Evolutionary conservation across 2,888 invertebrate species (phyloP).

Genomic region (Ctenicera cuprea): DNA sequence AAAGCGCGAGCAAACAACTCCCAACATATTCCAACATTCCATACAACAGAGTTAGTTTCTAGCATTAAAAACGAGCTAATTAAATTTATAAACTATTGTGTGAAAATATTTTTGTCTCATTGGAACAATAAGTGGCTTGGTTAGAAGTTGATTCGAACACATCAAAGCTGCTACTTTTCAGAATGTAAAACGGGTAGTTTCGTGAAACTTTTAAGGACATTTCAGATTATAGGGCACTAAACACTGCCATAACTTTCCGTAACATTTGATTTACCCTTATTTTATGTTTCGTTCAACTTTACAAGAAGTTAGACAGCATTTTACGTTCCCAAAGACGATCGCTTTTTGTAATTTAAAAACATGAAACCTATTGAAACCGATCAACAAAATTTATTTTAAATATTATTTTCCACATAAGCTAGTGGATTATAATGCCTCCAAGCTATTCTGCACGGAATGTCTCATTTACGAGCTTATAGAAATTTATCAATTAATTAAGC

Average conservation of each 20-base stretch:
- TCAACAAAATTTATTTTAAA: not conserved
- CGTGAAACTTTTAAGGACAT: slow-evolving; percentile 10
- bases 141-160: not conserved
- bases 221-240: slow-evolving; percentile 15
- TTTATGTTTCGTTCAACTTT: slow-evolving; percentile 9
- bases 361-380: not conserved
- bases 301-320: not conserved
- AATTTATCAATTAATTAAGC: slow-evolving; percentile 31
- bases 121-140: not conserved
- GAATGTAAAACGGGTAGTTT: slow-evolving; percentile 4
- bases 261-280: slow-evolving; percentile 11
- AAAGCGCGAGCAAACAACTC: not conserved
- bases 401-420: not conserved
- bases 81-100: too few species aligned
- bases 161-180: not conserved
- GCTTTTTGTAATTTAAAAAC: not conserved
- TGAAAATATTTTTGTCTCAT: too few species aligned
- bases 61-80: too few species aligned
- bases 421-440: not conserved
- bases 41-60: too few species aligned
- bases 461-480: slow-evolving; percentile 21
- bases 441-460: slow-evolving; percentile 1
- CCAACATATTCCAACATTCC: too few species aligned
- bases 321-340: not conserved
- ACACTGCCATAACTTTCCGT: slow-evolving; percentile 21